A percentile compares a stretch with the other conserved stretches of the same genome.
These are phyloP conservation scores for Cassiopea andromeda DNA, from an alignment of 30 jellyfish, hydroid and myxozoan species.

Conservation along the genomic window DNA sequence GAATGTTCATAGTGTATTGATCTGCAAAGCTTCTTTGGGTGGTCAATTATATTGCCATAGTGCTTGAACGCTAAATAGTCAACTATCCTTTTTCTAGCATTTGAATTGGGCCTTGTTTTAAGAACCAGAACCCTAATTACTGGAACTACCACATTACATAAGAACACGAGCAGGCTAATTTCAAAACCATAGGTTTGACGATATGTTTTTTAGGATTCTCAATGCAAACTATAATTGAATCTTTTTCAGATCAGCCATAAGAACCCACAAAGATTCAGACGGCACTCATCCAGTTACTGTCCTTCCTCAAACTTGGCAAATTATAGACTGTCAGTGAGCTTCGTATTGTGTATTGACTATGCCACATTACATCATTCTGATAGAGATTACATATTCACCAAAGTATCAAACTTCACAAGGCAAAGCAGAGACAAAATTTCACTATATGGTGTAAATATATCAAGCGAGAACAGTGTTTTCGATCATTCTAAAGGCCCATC, in stretches of 20 bases:
- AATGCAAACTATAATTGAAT: background rate
- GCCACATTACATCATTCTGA: background rate
- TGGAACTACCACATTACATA: too few relatives aligned
- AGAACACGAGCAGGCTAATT: too few relatives aligned
- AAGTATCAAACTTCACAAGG: constrained; percentile 34
- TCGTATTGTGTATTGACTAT: constrained; percentile 34
- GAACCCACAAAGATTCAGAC: background rate
- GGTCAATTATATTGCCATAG: too few relatives aligned
- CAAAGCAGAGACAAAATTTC: background rate
- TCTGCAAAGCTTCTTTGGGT: too few relatives aligned
- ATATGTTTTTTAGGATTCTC: background rate
- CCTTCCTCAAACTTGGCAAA: constrained; percentile 18
- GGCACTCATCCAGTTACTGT: constrained; percentile 13
- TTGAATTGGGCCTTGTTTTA: too few relatives aligned
- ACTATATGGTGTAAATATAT: constrained; percentile 28
- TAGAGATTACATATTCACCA: constrained; percentile 12
- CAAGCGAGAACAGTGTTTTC: constrained; percentile 1
- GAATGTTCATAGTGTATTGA: too few relatives aligned
- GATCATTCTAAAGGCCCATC: constrained; percentile 25
- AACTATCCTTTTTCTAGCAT: too few relatives aligned
- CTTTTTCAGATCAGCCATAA: background rate
- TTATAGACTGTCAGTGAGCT: constrained; percentile 40
- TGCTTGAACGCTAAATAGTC: too few relatives aligned
- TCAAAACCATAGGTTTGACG: too few relatives aligned
- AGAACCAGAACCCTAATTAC: too few relatives aligned